A percentile compares a stretch with the other conserved stretches of the same genome.
phyloP scores from a whole-genome alignment of 2,113 vertebrate species.

The Zapus hudsonius region DNA sequence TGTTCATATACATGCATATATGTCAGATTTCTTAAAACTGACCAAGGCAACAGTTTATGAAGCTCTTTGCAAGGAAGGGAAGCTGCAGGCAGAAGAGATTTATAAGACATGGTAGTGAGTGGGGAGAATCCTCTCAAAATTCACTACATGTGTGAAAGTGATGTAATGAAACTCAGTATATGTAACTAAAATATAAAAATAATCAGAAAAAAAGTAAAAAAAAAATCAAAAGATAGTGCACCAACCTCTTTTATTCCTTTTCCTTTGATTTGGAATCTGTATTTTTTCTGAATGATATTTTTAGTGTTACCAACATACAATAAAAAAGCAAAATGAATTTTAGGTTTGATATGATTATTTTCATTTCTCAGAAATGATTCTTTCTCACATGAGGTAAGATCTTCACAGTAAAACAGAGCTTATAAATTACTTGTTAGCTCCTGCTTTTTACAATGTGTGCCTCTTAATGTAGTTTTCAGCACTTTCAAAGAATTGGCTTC shows the following conservation, averaged over 20 bases:
- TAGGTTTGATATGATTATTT: conserved; percentile 34
- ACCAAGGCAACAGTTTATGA: neutral
- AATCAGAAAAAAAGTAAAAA: too few species aligned
- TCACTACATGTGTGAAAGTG: too few species aligned
- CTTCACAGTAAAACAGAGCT: neutral
- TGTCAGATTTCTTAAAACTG: neutral
- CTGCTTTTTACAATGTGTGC: neutral
- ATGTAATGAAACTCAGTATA: too few species aligned
- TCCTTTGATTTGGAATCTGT: conserved; percentile 15
- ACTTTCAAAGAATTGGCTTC: conserved; percentile 61
- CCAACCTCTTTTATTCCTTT: neutral
- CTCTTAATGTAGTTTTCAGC: conserved; percentile 44
- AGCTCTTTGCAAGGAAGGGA: too few species aligned
- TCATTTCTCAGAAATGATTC: conserved; percentile 16
- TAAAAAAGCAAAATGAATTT: conserved; percentile 19
- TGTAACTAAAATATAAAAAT: too few species aligned
- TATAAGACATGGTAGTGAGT: too few species aligned
- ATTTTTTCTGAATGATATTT: neutral
- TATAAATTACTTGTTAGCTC: conserved; percentile 18
- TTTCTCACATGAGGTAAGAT: neutral
- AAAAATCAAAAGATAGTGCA: too few species aligned
- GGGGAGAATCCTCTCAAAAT: too few species aligned
- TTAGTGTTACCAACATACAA: neutral
- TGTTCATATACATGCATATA: neutral
- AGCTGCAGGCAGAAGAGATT: too few species aligned